Evolutionary conservation across 2,113 vertebrate genomes (phyloP), one percentile per base, ranked within the genome.

Genomic region (Ptilonorhynchus violaceus): DNA sequence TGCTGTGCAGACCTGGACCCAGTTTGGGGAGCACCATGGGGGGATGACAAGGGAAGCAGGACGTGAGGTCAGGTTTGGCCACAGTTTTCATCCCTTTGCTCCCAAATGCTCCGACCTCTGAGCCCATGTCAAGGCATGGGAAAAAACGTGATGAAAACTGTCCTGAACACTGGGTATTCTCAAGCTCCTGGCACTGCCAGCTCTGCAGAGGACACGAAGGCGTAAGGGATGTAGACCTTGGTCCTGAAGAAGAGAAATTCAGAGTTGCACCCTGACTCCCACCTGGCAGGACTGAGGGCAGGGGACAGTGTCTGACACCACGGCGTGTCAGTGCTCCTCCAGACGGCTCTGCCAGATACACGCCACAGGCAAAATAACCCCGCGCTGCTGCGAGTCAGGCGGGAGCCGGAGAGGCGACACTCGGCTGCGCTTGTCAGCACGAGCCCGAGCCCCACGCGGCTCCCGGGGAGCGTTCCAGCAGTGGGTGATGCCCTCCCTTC

Each of bases 1-100:
- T 15, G 47, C 30, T 1, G 0, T 3, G 2, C 2, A 3, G 31
- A 7, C 2, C 1, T 4, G 59, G 58, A 2, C 37, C 20, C 47
- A 3, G 3, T 4, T 4, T 6, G n/a, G 7, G 42, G 10, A 77
- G n/a, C 11, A 33, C 30, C 0, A 0, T 2, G 15, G 19, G 18
- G 44, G 8, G 44, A 14, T 3, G 33, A 8, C 27, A 21, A 10
- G 35, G 28, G 30, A 41, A 23, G 16, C 44, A n/a, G 31, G 19
- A 41, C 0, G 0, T 0, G 4, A 58, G n/a, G 28, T 27, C 78
- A 52, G 30, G 9, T 28, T 37, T 60, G 50, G 60, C 22, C 33
- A 20, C 7, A 8, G 8, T 28, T 81, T 52, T 37, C 50, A 47
- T 19, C 66, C 66, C 27, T 85, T 66, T 47, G 35, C 69, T 84